A percentile compares a stretch with the other conserved stretches of the same genome.
phyloP scores from a whole-genome alignment of 1,140 invertebrate genomes.

The Antheraea mylitta region DNA sequence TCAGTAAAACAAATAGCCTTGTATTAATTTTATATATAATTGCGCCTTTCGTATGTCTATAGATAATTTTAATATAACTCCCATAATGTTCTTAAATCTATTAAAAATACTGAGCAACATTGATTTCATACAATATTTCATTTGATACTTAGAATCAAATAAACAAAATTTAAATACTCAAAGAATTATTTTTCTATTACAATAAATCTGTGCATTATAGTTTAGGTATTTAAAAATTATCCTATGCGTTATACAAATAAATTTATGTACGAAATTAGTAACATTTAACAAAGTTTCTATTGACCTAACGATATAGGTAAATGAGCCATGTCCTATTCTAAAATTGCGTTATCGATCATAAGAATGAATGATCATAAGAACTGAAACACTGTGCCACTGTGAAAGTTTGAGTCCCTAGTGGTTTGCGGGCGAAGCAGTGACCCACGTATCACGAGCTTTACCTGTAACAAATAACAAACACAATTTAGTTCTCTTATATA shows the following conservation, averaged over 20 bases:
- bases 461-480: slow-evolving; percentile 56
- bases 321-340: slow-evolving; percentile 33
- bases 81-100: slow-evolving; percentile 66
- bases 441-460: slow-evolving; percentile 64
- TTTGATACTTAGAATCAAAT: slow-evolving; percentile 39
- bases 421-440: slow-evolving; percentile 46
- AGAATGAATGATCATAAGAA: slow-evolving; percentile 28
- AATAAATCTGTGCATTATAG: slow-evolving; percentile 56
- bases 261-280: slow-evolving; percentile 39
- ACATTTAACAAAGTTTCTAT: slow-evolving; percentile 37
- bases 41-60: slow-evolving; percentile 52
- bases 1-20: slow-evolving; percentile 52
- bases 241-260: slow-evolving; percentile 41
- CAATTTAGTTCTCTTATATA: slow-evolving; percentile 14
- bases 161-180: slow-evolving; percentile 59
- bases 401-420: slow-evolving; percentile 48
- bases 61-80: slow-evolving; percentile 64
- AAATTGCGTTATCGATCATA: slow-evolving; percentile 32
- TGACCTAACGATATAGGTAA: slow-evolving; percentile 23
- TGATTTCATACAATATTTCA: slow-evolving; percentile 62
- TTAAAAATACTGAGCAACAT: slow-evolving; percentile 76
- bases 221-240: slow-evolving; percentile 50
- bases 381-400: slow-evolving; percentile 67
- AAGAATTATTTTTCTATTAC: slow-evolving; percentile 50
- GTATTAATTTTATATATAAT: slow-evolving; percentile 49